Evolutionary conservation across 1,140 invertebrate species (phyloP), one percentile per base, ranked within the genome.

Genomic region (Micrasema longulum): DNA sequence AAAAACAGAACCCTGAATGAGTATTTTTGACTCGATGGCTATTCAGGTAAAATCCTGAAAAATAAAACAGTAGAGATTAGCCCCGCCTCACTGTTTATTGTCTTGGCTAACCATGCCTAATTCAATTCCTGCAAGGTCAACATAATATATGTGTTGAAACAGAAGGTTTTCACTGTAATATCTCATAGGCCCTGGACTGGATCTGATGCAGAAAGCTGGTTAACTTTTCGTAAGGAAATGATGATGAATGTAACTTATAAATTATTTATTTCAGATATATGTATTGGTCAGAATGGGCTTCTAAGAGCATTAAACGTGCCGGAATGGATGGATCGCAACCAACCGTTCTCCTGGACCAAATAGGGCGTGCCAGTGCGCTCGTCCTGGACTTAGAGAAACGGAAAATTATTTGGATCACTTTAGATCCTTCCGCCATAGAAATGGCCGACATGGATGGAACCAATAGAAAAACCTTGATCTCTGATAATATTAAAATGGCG

Each of bases 201-300:
- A n/a, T n/a, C n/a, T n/a, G n/a, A n/a, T n/a, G n/a, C n/a, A n/a
- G n/a, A n/a, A n/a, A n/a, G n/a, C n/a, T n/a, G n/a, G n/a, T n/a
- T n/a, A n/a, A n/a, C n/a, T n/a, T n/a, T n/a, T n/a, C n/a, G n/a
- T n/a, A n/a, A n/a, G n/a, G n/a, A n/a, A n/a, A n/a, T n/a, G n/a
- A n/a, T n/a, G n/a, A n/a, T 64, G 89, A 90, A 81, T 96, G 95
- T 87, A 93, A 84, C 84, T 80, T 80, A 43, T 41, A 26, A 14
- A 10, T 65, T 70, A 18, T 26, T 50, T 23, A 52, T 83, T 81
- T 41, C 78, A 93, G 93, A 0, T 94, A 91, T 79, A 91, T 97
- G 87, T 98, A 96, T 80, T 97, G 95, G 93, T 93, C 93, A 1
- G 94, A 96, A 77, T 92, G 92, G 81, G 91, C 90, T 3, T 86